phyloP scores from a whole-genome alignment of 1,140 invertebrate species.

The Drosophila ogumai region DNA sequence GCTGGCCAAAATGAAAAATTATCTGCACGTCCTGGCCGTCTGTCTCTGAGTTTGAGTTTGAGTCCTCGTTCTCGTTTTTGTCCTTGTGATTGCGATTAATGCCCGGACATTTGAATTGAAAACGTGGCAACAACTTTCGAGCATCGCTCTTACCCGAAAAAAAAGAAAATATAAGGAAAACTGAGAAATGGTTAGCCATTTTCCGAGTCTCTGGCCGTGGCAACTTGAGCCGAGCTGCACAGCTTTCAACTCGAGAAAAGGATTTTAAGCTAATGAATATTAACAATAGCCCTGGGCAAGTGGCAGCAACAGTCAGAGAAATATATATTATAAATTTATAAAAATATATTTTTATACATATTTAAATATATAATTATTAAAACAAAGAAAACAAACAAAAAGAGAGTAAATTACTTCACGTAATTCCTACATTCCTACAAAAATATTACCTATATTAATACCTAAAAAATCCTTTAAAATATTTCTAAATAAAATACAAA shows the following conservation, averaged over 20 bases:
- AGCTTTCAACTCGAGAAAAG: slow-evolving; percentile 57
- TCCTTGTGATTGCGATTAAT: slow-evolving; percentile 74
- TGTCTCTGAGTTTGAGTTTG: background rate
- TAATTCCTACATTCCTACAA: too few relatives aligned
- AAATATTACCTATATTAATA: too few relatives aligned
- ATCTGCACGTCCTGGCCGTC: slow-evolving; percentile 53
- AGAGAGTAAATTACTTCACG: background rate
- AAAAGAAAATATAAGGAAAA: background rate
- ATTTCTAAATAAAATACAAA: background rate
- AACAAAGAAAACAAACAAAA: background rate
- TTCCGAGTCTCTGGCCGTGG: slow-evolving; percentile 16
- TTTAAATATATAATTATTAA: background rate
- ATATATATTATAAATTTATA: too few relatives aligned
- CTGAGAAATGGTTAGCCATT: slow-evolving; percentile 5
- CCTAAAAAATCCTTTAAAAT: background rate
- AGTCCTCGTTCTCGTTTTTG: background rate
- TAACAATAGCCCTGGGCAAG: slow-evolving; percentile 56
- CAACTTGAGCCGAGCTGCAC: slow-evolving; percentile 55
- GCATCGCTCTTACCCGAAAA: background rate
- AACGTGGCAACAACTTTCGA: slow-evolving; percentile 34
- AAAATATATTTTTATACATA: background rate
- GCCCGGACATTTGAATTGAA: slow-evolving; percentile 45
- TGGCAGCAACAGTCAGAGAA: background rate
- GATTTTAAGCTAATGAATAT: slow-evolving; percentile 77
- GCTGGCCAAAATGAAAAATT: slow-evolving; percentile 68